Conservation (phyloP, 2,888 invertebrate genomes). For the Cheilosia variabilis region DNA sequence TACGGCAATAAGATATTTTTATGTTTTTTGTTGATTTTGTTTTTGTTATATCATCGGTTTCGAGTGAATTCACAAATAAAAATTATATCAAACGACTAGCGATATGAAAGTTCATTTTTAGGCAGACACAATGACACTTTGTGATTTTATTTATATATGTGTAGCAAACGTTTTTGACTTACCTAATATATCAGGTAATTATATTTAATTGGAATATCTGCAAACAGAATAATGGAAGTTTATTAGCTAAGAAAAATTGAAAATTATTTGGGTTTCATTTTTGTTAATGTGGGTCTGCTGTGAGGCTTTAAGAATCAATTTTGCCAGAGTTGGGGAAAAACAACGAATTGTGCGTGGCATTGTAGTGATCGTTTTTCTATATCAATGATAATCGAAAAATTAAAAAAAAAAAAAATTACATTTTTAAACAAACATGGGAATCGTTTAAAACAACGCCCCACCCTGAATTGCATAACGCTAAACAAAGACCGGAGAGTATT, state of each 20-base stretch:
- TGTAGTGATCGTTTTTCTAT: too few relatives aligned
- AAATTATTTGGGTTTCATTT: background rate
- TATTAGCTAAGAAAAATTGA: background rate
- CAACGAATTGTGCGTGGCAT: too few relatives aligned
- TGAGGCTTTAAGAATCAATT: too few relatives aligned
- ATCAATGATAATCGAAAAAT: too few relatives aligned
- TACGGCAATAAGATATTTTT: constrained; percentile 5
- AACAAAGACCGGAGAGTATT: too few relatives aligned
- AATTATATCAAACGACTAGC: background rate
- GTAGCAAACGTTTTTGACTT: constrained; percentile 20
- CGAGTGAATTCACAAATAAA: background rate
- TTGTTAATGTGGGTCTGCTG: background rate
- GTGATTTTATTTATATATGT: background rate
- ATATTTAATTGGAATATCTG: constrained; percentile 48
- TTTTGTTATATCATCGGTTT: background rate
- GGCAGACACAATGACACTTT: background rate
- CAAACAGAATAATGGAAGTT: constrained; percentile 12
- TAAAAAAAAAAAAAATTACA: too few relatives aligned
- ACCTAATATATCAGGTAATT: constrained; percentile 57
- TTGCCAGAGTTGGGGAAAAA: too few relatives aligned
- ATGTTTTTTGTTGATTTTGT: background rate
- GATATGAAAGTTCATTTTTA: background rate
- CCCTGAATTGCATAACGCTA: too few relatives aligned
- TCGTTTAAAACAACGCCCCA: too few relatives aligned
- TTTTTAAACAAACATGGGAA: too few relatives aligned